Evolutionary conservation across 1,140 invertebrate species (phyloP), one percentile per base, ranked within the genome.

Genomic region (Ganaspis sp.): DNA sequence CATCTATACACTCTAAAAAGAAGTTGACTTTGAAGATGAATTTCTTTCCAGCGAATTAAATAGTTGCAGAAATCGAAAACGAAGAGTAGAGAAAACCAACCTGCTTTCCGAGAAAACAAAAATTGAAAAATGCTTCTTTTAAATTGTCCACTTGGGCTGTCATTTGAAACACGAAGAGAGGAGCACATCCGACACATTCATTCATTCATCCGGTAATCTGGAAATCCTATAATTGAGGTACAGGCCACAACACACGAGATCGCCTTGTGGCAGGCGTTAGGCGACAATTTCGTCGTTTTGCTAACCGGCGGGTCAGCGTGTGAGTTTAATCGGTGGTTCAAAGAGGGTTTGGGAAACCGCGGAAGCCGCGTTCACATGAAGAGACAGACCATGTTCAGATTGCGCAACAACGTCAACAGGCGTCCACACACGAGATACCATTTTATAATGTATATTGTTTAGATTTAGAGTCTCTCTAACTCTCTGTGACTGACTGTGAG

Each of bases 291-390:
- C 78, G 74, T 58, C 75, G 76, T 80, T 78, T 69, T 79, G 80
- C 77, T 80, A 80, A 80, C 78, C 75, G 79, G 54, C 5, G 21
- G 79, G 81, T 83, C 81, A 84, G 73, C 76, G 73, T 77, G 77
- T 74, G 76, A 78, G 78, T 54, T 84, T 81, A 82, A 85, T 84
- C 76, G 74, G 78, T 72, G 72, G 49, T 64, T 78, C 71, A 74
- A 79, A 74, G 73, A 45, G 82, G 58, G 82, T 87, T 87, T 85
- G 82, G 78, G 81, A 85, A 85, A 86, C 78, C 73, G 78, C 79
- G 82, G 82, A 81, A 85, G 81, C 82, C 77, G 69, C 80, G 76
- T 84, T 86, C 84, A 85, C 85, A 85, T 84, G 84, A 29, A 70
- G 23, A 29, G 58, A n/a, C 58, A 64, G 58, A 11, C 23, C 6